Evolutionary conservation across 2,797 vertebrate species (phyloP).

Genomic region (Muraenolepis orangiensis): DNA sequence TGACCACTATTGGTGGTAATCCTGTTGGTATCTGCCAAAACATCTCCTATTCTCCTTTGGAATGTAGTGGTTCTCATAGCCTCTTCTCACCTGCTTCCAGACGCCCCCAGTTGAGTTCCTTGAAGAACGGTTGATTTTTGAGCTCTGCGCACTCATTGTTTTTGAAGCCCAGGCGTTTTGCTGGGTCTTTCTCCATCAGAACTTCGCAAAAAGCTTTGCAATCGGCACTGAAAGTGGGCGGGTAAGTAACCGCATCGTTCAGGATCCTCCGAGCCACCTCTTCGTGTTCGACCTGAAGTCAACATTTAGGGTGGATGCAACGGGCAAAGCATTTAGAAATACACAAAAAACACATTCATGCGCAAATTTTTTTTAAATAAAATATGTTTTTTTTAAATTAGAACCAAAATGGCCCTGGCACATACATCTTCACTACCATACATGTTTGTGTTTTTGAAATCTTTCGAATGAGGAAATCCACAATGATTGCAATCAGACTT

Average conservation of each 20-base stretch:
- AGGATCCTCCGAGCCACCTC: slow-evolving; percentile 71
- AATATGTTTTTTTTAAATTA: too few species aligned
- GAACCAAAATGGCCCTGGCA: too few species aligned
- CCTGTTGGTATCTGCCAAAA: neutral
- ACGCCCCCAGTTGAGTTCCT: slow-evolving; percentile 72
- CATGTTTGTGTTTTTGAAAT: too few species aligned
- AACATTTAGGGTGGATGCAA: neutral
- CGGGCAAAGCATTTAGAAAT: neutral
- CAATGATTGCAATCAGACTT: neutral
- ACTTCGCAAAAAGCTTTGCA: slow-evolving; percentile 70
- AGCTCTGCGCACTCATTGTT: slow-evolving; percentile 66
- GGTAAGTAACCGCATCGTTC: slow-evolving; percentile 60
- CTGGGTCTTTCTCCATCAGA: slow-evolving; percentile 71
- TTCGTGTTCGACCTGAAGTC: slow-evolving; percentile 65
- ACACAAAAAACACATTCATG: too few species aligned
- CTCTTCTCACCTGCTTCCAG: slow-evolving; percentile 69
- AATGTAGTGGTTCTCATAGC: neutral
- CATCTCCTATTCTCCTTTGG: neutral
- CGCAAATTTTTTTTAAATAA: too few species aligned
- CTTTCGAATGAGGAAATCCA: neutral
- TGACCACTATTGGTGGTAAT: neutral
- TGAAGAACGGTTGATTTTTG: slow-evolving; percentile 71
- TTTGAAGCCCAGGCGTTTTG: slow-evolving; percentile 70
- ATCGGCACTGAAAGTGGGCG: slow-evolving; percentile 62
- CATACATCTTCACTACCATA: too few species aligned